Conservation (phyloP, 2,888 invertebrate species). For the Hemaris fuciformis region DNA sequence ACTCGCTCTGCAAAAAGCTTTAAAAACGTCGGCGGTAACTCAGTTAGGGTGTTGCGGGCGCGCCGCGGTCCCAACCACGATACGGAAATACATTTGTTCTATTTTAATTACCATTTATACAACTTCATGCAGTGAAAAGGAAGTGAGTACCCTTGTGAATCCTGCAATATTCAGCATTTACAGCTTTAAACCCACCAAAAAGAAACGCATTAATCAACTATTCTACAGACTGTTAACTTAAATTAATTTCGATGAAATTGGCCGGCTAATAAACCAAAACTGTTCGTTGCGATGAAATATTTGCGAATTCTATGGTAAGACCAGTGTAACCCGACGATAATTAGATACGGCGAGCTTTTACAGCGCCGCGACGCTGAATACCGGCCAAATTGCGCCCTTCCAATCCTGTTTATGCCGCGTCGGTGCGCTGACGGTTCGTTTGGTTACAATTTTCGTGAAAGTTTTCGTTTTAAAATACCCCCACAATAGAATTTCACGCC, state of each 20-base stretch:
- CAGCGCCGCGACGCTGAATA: slow-evolving; percentile 74
- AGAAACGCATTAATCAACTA: not conserved
- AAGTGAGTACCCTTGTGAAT: too few relatives aligned
- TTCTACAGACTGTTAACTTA: not conserved
- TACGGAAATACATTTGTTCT: slow-evolving; percentile 3
- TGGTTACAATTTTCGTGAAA: slow-evolving; percentile 17
- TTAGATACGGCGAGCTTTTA: slow-evolving; percentile 81
- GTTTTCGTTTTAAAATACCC: slow-evolving; percentile 15
- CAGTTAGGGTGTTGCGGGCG: slow-evolving; percentile 53
- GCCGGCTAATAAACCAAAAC: slow-evolving; percentile 39
- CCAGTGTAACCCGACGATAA: slow-evolving; percentile 68
- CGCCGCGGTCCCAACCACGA: slow-evolving; percentile 42
- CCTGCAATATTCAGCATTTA: too few relatives aligned
- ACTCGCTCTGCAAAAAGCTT: slow-evolving; percentile 66
- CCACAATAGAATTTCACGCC: slow-evolving; percentile 13
- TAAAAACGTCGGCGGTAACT: slow-evolving; percentile 74
- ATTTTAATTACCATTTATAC: not conserved
- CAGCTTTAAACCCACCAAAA: not conserved
- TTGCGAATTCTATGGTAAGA: slow-evolving; percentile 52
- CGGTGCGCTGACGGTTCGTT: slow-evolving; percentile 50
- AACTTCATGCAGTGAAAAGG: too few relatives aligned
- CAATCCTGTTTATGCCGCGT: slow-evolving; percentile 71
- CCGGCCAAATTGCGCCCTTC: slow-evolving; percentile 78
- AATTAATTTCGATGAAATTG: slow-evolving; percentile 5
- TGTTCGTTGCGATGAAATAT: slow-evolving; percentile 43